Percentiles rank a stretch among this genome's conserved stretches.
Evolutionary conservation across 2,888 invertebrate species (phyloP).

Genomic region (Bombyx huttoni): DNA sequence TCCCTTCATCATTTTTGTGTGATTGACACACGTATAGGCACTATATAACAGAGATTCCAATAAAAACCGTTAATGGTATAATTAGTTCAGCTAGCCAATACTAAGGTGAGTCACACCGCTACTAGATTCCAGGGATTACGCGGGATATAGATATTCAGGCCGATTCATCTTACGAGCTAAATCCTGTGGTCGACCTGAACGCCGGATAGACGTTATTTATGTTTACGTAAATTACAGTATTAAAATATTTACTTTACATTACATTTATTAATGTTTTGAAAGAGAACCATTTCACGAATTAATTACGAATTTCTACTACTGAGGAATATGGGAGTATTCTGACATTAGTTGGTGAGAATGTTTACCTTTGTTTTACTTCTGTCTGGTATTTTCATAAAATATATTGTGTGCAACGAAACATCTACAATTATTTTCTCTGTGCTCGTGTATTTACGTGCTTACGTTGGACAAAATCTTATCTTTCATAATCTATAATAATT

Average conservation of each 20-base stretch:
- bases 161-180: neutral
- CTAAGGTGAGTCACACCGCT: neutral
- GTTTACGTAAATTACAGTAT: neutral
- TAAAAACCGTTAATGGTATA: neutral
- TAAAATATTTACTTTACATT: neutral
- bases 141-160: neutral
- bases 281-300: neutral
- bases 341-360: no score
- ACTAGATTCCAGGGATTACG: neutral
- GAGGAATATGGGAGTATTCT: no score
- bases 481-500: no score
- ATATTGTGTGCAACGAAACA: no score
- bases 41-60: neutral
- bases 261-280: neutral
- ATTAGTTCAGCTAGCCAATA: neutral
- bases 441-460: no score
- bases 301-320: no score
- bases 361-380: no score
- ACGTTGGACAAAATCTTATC: no score
- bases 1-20: no score
- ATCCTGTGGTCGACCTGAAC: neutral
- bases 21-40: no score
- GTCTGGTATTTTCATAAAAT: no score
- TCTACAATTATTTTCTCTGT: no score
- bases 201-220: neutral